These are phyloP conservation scores for Bilobella aurantiaca DNA, from an alignment of 1,140 invertebrate species.

Conservation along the genomic window DNA sequence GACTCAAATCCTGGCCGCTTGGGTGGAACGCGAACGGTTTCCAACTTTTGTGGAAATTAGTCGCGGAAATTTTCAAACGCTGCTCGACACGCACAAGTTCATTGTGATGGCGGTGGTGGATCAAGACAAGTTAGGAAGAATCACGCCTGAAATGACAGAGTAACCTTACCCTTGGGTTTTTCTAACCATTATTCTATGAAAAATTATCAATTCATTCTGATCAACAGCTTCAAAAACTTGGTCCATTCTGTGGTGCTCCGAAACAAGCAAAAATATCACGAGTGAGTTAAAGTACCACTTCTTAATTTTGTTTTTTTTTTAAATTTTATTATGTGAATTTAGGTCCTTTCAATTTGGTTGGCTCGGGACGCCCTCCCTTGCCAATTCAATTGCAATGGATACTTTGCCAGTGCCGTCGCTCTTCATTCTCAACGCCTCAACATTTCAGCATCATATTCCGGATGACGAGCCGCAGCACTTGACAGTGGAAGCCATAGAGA, in stretches of 20 bases:
- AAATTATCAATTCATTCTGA: conserved; percentile 7
- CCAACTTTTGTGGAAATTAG: conserved; percentile 78
- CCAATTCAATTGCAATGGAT: conserved; percentile 82
- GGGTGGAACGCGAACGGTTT: conserved; percentile 85
- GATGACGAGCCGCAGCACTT: conserved; percentile 68
- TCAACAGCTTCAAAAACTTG: conserved; percentile 60
- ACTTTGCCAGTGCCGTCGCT: conserved; percentile 70
- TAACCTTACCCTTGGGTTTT: conserved; percentile 29
- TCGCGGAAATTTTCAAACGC: conserved; percentile 66
- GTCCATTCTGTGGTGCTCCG: conserved; percentile 68
- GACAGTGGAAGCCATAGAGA: conserved; percentile 62
- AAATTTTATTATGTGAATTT: neutral
- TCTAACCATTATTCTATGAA: conserved; percentile 19
- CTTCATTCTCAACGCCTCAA: conserved; percentile 78
- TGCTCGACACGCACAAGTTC: conserved; percentile 62
- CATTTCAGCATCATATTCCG: conserved; percentile 79
- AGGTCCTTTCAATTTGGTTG: conserved; percentile 78
- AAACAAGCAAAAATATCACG: conserved; percentile 65
- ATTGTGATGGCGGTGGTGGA: conserved; percentile 74
- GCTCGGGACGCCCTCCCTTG: conserved; percentile 67
- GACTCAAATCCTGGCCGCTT: conserved; percentile 44
- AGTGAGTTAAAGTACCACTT: conserved; percentile 44
- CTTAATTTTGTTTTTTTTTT: neutral
- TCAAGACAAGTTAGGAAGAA: conserved; percentile 73
- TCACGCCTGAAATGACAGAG: conserved; percentile 66